Evolutionary conservation across 2,113 vertebrate species (phyloP).

Genomic region (Corvus hawaiiensis): DNA sequence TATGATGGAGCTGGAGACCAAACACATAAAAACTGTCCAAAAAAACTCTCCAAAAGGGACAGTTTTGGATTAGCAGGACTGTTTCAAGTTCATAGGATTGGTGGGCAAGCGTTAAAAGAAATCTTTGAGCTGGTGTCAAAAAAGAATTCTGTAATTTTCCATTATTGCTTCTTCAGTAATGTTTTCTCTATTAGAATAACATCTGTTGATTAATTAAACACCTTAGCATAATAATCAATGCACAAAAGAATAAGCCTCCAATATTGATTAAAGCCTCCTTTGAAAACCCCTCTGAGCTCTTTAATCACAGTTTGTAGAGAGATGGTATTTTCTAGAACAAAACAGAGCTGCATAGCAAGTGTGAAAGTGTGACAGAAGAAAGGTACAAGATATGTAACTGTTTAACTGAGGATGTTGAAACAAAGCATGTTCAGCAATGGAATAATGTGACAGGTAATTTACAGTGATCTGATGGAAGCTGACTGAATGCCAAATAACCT

Average conservation of each 20-base stretch:
- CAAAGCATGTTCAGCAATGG: background rate
- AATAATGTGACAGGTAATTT: constrained; percentile 33
- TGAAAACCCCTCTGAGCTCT: background rate
- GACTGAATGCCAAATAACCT: constrained; percentile 30
- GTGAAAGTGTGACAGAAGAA: constrained; percentile 27
- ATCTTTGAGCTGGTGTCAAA: background rate
- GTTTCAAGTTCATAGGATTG: background rate
- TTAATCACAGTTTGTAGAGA: background rate
- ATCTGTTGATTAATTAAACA: constrained; percentile 44
- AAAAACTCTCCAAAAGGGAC: background rate
- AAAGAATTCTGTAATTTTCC: background rate
- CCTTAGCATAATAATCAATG: constrained; percentile 6
- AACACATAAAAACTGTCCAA: background rate
- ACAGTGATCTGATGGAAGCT: constrained; percentile 29
- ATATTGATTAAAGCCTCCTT: constrained; percentile 38
- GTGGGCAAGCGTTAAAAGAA: background rate
- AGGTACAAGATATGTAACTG: constrained; percentile 4
- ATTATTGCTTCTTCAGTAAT: background rate
- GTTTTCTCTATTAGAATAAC: background rate
- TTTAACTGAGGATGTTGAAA: constrained; percentile 31
- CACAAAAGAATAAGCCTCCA: background rate
- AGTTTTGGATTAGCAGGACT: background rate
- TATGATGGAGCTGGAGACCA: background rate
- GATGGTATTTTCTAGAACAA: constrained; percentile 27
- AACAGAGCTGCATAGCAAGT: background rate